Evolutionary conservation across 2,888 invertebrate species (phyloP), one percentile per base, ranked within the genome.

Genomic region (Chloromyia formosa): DNA sequence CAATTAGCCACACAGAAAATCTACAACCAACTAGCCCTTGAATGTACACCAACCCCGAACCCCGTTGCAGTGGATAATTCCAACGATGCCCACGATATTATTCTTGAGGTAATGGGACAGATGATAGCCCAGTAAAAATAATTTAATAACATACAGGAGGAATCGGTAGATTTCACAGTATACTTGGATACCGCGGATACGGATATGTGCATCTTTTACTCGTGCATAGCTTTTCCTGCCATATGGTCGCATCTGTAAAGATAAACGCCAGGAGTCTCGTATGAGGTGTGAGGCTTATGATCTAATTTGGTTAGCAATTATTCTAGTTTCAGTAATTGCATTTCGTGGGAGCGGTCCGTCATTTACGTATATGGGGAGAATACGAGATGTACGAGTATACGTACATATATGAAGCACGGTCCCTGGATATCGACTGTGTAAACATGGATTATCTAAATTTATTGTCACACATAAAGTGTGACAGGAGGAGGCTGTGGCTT

Each of bases 101-200:
- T 71, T 71, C 71, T 56, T 71, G 56, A 16, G 56, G 71, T 71
- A 71, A 71, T 71, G 56, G 71, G 71, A 71, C 58, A 71, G 71
- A 58, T 71, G 56, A 56, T 56, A 56, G 71, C 16, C 71, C 27
- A 35, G 42, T 71, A 71, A 71, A 71, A 71, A 56, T 56, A 56
- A 71, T 71, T 71, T 71, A 71, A 71, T 71, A 71, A 71, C 20
- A 49, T 45, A 45, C 66, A 35, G 27, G 27, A 35, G 2, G 27
- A 35, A 35, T 35, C 27, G 27, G 3, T n/a, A n/a, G n/a, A n/a
- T n/a, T n/a, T 49, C 49, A 2, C 12, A 49, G 14, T 12, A n/a
- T n/a, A 3, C 49, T 7, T n/a, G 16, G 12, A 49, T 49, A 12
- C 49, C 2, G 3, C 1, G 16, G 16, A 49, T n/a, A n/a, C 49